phyloP scores from a whole-genome alignment of 2,113 vertebrate species.

The Prionailurus viverrinus region DNA sequence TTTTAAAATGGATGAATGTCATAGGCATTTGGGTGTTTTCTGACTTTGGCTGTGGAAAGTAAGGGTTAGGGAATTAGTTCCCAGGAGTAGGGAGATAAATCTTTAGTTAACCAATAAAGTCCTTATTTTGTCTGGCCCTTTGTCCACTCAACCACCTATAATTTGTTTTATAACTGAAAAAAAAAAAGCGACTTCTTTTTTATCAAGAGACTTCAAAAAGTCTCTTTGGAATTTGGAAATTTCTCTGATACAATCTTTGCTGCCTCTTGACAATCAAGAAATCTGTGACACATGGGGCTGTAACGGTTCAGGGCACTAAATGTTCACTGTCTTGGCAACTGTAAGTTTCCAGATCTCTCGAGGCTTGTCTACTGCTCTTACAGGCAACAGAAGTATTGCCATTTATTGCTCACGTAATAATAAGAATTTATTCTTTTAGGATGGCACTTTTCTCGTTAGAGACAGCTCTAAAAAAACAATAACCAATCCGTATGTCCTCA shows the following conservation, averaged over 20 bases:
- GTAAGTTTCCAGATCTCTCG: background rate
- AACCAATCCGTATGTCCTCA: constrained; percentile 94
- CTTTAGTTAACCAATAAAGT: background rate
- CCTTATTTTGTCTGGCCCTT: background rate
- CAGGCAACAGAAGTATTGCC: background rate
- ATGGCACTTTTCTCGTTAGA: constrained; percentile 96
- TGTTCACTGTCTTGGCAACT: background rate
- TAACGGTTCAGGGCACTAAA: background rate
- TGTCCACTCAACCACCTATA: background rate
- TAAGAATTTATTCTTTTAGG: constrained; percentile 86
- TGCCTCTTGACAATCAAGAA: background rate
- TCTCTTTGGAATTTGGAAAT: background rate
- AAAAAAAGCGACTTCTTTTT: background rate
- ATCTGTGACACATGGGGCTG: too few species aligned
- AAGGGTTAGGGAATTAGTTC: background rate
- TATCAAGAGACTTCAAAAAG: background rate
- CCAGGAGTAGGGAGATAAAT: background rate
- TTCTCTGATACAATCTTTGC: background rate
- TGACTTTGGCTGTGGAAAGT: background rate
- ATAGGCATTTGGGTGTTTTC: background rate
- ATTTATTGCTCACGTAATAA: background rate
- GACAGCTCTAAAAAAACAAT: constrained; percentile 93
- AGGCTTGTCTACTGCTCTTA: background rate
- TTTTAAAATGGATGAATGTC: background rate
- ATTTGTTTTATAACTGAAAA: constrained; percentile 9